Percentiles rank a stretch among this genome's conserved stretches.
Conservation (phyloP, 2,888 invertebrate species). For the Leptinotarsa tumamoca region DNA sequence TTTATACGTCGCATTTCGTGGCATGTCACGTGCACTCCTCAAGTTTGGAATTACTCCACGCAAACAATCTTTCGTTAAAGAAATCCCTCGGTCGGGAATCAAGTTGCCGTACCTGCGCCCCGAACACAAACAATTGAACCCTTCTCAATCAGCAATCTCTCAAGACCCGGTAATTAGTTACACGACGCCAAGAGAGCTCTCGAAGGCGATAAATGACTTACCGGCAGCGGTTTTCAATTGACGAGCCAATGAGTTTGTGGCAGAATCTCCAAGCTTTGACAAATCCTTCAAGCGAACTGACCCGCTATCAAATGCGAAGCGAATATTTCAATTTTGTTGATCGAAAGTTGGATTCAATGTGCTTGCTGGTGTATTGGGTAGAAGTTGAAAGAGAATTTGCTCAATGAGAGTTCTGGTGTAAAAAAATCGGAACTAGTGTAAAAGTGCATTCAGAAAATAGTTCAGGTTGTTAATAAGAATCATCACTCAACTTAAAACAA, state of each 20-base stretch:
- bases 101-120: background rate
- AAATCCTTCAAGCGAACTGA: constrained; percentile 46
- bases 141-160: constrained; percentile 16
- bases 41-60: constrained; percentile 1
- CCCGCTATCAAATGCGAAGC: constrained; percentile 42
- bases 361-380: background rate
- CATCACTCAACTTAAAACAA: too few relatives aligned
- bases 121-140: constrained; percentile 11
- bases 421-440: background rate
- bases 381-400: background rate
- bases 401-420: background rate
- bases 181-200: constrained; percentile 23
- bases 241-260: constrained; percentile 36
- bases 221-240: constrained; percentile 35
- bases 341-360: constrained; percentile 29
- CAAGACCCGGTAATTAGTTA: constrained; percentile 29
- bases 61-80: background rate
- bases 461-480: too few relatives aligned
- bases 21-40: constrained; percentile 9
- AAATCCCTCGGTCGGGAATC: constrained; percentile 1
- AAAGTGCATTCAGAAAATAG: too few relatives aligned
- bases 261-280: constrained; percentile 39
- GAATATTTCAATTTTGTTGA: constrained; percentile 29
- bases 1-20: background rate
- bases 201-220: constrained; percentile 33